phyloP scores from a whole-genome alignment of 2,888 invertebrate genomes.

The Exephanes ischioxanthus region DNA sequence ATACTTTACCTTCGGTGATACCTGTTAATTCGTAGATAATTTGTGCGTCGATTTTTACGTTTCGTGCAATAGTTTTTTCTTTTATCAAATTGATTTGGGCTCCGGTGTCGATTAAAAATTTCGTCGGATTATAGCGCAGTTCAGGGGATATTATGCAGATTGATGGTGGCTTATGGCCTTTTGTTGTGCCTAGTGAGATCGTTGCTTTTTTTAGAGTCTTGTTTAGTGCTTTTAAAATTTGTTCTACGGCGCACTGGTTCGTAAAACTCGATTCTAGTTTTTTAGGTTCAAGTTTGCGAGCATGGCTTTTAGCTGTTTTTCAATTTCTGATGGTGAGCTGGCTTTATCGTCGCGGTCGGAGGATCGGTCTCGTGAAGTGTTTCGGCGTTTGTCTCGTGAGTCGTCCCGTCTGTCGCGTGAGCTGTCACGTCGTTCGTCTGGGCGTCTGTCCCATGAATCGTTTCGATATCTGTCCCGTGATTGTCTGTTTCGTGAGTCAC shows the following conservation, averaged over 20 bases:
- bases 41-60: constrained; percentile 5
- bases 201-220: not conserved
- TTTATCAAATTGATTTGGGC: constrained; percentile 18
- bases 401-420: not conserved
- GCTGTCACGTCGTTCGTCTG: not conserved
- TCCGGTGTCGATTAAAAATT: constrained; percentile 29
- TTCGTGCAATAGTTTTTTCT: not conserved
- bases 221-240: too few relatives aligned
- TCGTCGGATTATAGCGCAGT: not conserved
- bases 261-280: too few relatives aligned
- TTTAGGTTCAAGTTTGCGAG: too few relatives aligned
- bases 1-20: constrained; percentile 1
- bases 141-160: not conserved
- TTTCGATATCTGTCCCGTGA: not conserved
- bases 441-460: not conserved
- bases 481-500: not conserved
- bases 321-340: too few relatives aligned
- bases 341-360: too few relatives aligned
- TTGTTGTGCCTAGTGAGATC: not conserved
- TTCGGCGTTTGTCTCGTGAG: not conserved
- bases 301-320: too few relatives aligned
- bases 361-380: too few relatives aligned
- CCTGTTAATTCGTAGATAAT: not conserved
- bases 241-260: too few relatives aligned
- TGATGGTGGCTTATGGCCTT: not conserved